Percentiles rank a stretch among this genome's conserved stretches.
Evolutionary conservation across 37 sponge, comb jelly and placozoan species (phyloP).

Genomic region (Mnemiopsis leidyi): DNA sequence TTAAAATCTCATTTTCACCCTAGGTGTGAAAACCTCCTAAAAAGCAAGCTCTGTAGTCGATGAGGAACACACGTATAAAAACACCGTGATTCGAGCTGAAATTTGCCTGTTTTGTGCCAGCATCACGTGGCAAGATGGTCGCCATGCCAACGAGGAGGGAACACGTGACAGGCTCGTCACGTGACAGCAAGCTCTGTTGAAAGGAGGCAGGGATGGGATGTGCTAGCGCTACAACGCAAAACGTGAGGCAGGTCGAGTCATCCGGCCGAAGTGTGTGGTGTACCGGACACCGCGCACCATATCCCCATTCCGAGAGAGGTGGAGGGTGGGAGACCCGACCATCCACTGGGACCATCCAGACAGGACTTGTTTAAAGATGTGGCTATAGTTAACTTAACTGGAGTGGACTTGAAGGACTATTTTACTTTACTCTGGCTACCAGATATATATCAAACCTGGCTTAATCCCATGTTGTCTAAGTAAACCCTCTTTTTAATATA

Average conservation of each 20-base stretch:
- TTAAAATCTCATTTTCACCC: constrained; percentile 48
- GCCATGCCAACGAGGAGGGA: background rate
- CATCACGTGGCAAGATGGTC: background rate
- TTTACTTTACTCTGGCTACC: too few relatives aligned
- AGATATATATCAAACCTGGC: too few relatives aligned
- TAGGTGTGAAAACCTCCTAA: constrained; percentile 36
- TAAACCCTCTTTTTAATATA: too few relatives aligned
- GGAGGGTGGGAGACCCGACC: background rate
- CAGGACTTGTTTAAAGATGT: background rate
- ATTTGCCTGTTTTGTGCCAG: background rate
- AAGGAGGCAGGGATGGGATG: background rate
- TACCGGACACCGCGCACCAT: background rate
- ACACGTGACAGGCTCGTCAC: background rate
- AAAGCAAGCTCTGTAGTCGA: background rate
- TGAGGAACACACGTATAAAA: background rate
- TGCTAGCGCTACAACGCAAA: background rate
- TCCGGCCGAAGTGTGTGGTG: background rate
- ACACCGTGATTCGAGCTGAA: background rate
- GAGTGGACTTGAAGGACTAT: too few relatives aligned
- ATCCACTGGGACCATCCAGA: background rate
- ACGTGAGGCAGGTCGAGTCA: background rate
- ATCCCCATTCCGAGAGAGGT: background rate
- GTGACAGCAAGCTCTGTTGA: background rate
- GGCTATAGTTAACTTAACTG: too few relatives aligned
- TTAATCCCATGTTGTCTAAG: too few relatives aligned